phyloP scores from a whole-genome alignment of 1,140 invertebrate species.

The Pachyrhynchus sulphureomaculatus region DNA sequence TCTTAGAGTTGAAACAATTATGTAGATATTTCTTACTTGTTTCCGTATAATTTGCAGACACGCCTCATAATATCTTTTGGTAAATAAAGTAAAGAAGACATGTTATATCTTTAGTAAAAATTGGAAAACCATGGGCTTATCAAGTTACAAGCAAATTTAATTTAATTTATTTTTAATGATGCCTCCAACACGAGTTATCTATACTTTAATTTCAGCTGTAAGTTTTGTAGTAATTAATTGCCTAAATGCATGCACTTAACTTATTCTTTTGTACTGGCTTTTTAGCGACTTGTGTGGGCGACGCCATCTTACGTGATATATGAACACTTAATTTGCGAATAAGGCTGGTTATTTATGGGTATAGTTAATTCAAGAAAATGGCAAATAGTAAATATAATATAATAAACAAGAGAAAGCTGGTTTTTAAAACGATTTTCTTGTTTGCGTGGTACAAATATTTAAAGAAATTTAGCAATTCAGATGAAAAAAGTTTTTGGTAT shows the following conservation, averaged over 20 bases:
- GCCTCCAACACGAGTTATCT: conserved; percentile 27
- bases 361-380: conserved; percentile 2
- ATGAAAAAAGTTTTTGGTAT: too few species aligned
- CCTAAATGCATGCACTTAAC: conserved; percentile 21
- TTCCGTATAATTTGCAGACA: too few species aligned
- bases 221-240: conserved; percentile 31
- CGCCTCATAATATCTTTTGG: too few species aligned
- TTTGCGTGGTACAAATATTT: too few species aligned
- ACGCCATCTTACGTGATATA: conserved; percentile 31
- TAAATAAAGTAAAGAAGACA: conserved; percentile 5
- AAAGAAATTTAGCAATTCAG: too few species aligned
- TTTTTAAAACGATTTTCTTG: too few species aligned
- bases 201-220: conserved; percentile 29
- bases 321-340: conserved; percentile 36
- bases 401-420: not conserved
- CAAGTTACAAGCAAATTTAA: conserved; percentile 19
- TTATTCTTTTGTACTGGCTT: conserved; percentile 30
- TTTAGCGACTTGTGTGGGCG: conserved; percentile 35
- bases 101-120: conserved; percentile 5
- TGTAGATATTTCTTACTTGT: too few species aligned
- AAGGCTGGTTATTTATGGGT: conserved; percentile 27
- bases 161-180: conserved; percentile 20
- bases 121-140: conserved; percentile 5
- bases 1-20: too few species aligned
- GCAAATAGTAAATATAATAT: not conserved